Evolutionary conservation across 64 coral and sea anemone species (phyloP), one percentile per base, ranked within the genome.

Genomic region (Platygyra sinensis): DNA sequence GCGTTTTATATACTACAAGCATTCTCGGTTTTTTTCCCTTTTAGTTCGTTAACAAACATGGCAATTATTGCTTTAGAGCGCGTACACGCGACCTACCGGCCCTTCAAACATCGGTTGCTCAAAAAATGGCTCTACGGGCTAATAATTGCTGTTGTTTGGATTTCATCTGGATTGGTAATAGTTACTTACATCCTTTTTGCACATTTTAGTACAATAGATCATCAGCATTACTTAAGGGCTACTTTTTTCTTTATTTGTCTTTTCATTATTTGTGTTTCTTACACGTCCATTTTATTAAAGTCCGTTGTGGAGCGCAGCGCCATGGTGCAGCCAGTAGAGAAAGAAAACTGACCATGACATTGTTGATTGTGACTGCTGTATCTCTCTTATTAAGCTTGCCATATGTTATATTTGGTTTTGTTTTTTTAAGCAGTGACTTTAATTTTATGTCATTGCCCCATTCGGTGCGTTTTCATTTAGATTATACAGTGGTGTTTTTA

Each of bases 311-410:
- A 15, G 24, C 24, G 12, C 77, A 57, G 24, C 49, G 60, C 52
- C 11, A 79, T 79, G 22, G 49, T 55, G 77, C 77, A 30, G 52
- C 51, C 51, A 60, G 25, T 57, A 79, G 77, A 57, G 77, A 79
- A 79, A 79, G 25, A 57, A 79, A 79, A 79, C 77, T 79, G 77
- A 57, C 77, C 24, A 29, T 13, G 24, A 79, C 77, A 79, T 55
- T 79, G 77, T 79, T 79, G 2, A 79, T 79, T 15, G 50, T 57
- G 24, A 79, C 50, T 13, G 10, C 60, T 15, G 22, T 57, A 17
- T 79, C 77, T 79, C 51, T 79, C 9, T 22, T 55, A 4, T 2
- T 79, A 51, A 59, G 51, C 24, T n/a, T 79, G 22, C 77, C 77
- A 30, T 16, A 29, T 55, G 24, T 25, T 29, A 28, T 60, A 28